phyloP scores from a whole-genome alignment of 2,797 vertebrate genomes.

The Melanotaenia trifasciata region DNA sequence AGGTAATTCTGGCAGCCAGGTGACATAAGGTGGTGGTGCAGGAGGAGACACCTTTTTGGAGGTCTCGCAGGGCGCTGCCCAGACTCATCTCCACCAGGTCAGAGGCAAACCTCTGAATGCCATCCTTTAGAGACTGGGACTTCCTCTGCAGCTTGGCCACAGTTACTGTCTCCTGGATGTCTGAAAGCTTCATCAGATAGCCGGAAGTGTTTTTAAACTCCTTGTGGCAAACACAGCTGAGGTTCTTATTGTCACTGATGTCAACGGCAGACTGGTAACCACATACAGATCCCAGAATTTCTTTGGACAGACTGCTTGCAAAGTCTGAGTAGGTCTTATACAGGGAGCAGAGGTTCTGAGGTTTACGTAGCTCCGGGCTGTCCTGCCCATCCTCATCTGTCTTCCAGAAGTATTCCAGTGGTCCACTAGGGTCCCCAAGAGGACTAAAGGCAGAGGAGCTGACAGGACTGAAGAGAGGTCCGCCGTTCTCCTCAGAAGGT shows the following conservation, averaged over 20 bases:
- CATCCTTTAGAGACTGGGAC: constrained; percentile 89
- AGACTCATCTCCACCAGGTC: constrained; percentile 96
- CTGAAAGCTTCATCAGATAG: constrained; percentile 85
- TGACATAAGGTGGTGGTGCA: constrained; percentile 95
- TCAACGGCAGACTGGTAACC: constrained; percentile 83
- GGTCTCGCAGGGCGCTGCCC: constrained; percentile 93
- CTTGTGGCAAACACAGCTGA: constrained; percentile 87
- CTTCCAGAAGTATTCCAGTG: constrained; percentile 90
- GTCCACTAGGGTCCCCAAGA: constrained; percentile 82
- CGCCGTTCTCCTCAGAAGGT: constrained; percentile 88
- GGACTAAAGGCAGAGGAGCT: constrained; percentile 96
- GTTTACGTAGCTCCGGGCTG: constrained; percentile 79
- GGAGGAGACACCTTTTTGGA: constrained; percentile 94
- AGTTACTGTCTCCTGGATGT: constrained; percentile 85
- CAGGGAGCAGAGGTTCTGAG: constrained; percentile 81
- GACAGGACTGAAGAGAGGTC: constrained; percentile 92
- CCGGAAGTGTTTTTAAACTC: constrained; percentile 83
- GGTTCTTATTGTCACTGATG: constrained; percentile 85
- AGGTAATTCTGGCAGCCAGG: constrained; percentile 92
- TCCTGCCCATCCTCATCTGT: constrained; percentile 67
- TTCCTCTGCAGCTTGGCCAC: constrained; percentile 86
- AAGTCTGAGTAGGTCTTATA: constrained; percentile 91
- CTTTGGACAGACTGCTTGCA: constrained; percentile 90
- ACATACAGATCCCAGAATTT: constrained; percentile 91
- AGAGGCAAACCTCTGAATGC: constrained; percentile 94